Evolutionary conservation across 2,113 vertebrate genomes (phyloP).

Genomic region (Brienomyrus brachyistius): DNA sequence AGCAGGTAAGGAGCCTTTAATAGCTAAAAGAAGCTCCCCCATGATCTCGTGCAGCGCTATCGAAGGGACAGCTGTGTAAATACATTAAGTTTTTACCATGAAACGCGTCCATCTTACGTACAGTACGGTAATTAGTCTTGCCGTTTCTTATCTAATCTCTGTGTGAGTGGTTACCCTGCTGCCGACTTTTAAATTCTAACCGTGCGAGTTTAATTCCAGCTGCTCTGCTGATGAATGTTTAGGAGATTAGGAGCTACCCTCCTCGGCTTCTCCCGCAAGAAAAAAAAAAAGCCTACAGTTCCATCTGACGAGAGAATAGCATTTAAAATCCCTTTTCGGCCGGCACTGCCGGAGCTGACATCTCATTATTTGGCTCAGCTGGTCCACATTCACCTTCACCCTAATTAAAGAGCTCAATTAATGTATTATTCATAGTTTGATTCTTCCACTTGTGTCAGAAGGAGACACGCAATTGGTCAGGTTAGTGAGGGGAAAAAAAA

Average conservation of each 20-base stretch:
- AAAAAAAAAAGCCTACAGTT: not conserved
- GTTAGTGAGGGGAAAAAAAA: not conserved
- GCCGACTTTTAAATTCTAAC: not conserved
- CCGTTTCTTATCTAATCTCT: not conserved
- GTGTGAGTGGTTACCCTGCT: not conserved
- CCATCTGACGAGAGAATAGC: not conserved
- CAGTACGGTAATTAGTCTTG: not conserved
- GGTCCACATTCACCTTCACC: slow-evolving; percentile 12
- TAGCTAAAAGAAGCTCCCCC: not conserved
- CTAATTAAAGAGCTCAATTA: slow-evolving; percentile 18
- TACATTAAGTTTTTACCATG: not conserved
- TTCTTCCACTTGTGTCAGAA: slow-evolving; percentile 8
- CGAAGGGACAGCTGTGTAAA: not conserved
- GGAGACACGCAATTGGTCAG: not conserved
- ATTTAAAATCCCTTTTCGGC: not conserved
- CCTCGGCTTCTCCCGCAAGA: not conserved
- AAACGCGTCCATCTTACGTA: not conserved
- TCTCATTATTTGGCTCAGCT: slow-evolving; percentile 16
- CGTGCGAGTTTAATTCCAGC: not conserved
- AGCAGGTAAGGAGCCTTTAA: not conserved
- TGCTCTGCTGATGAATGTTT: slow-evolving; percentile 4
- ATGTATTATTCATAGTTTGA: slow-evolving; percentile 19
- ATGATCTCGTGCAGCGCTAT: not conserved
- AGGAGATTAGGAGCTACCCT: not conserved
- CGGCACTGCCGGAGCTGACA: not conserved